Conservation (phyloP, 2,113 vertebrate genomes). For the Axis porcinus region DNA sequence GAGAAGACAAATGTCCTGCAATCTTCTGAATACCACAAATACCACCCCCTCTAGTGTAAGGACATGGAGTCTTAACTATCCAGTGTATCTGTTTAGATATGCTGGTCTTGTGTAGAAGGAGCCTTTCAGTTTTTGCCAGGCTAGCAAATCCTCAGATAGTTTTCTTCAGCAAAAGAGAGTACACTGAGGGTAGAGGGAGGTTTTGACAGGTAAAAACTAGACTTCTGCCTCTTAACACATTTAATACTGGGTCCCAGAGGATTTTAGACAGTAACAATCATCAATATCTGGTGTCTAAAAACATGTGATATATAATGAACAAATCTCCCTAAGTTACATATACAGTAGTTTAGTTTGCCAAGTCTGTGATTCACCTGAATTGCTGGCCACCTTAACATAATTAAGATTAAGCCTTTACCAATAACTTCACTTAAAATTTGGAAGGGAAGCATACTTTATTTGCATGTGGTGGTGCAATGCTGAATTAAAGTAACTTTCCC, state of each 20-base stretch:
- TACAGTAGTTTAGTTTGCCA: background rate
- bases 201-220: background rate
- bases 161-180: background rate
- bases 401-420: background rate
- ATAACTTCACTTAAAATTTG: background rate
- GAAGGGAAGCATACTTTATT: background rate
- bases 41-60: background rate
- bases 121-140: background rate
- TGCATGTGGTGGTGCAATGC: background rate
- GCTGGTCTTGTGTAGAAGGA: background rate
- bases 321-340: background rate
- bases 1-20: background rate
- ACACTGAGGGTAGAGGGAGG: background rate
- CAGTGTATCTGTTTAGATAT: background rate
- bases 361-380: background rate
- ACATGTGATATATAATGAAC: background rate
- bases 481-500: background rate
- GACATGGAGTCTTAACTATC: background rate
- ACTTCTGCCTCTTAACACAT: background rate
- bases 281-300: background rate
- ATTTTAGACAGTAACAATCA: background rate
- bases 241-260: background rate
- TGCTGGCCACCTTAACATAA: background rate
- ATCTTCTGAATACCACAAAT: background rate
- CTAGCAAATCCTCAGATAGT: background rate